Base-by-base conservation (phyloP, 2,888 invertebrate species). In the Drosophila melanocephala region DNA sequence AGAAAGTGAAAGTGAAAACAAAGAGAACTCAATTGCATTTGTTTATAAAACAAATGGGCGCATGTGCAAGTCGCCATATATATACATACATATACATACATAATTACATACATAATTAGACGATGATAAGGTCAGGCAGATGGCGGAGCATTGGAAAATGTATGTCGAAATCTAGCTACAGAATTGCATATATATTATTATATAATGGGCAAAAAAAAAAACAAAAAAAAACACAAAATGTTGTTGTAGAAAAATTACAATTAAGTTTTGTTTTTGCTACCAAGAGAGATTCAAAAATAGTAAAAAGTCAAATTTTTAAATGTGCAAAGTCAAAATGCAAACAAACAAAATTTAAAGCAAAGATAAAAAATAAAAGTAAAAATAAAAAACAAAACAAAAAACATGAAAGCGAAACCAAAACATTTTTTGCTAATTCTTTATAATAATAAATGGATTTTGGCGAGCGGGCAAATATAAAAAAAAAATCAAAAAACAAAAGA, bases 201-300 rank as follows among this genome's bases (percentile, higher is more conserved):
- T 84, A 85, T 86, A 91, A 75, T 62, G 91, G 91, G 80, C 89
- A 89, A 35, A 35, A 35, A 16, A 35, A 35, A 35, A 35, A 0
- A 28, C 26, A 1, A 35, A 14, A 47, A 47, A 47, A 88, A 79
- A 82, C 42, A 89, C 83, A 87, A 87, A 82, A 91, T 83, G 91
- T 89, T 89, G 91, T 89, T 89, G 91, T 89, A 89, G 91, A 75
- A 66, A 85, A 91, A 85, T 91, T 91, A 91, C 83, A 83, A 83
- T 89, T 91, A 91, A 89, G 91, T 90, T 90, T 89, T 90, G 90
- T 79, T 86, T 83, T 86, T 86, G 86, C 86, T 83, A 90, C 87
- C 70, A 64, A 69, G 56, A 68, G 53, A 63, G 53, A 72, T 51
- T 58, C 64, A 72, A 75, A 70, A 60, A 32, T 37, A 72, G 22